A percentile compares a stretch with the other conserved stretches of the same genome.
These are phyloP conservation scores for Diorhabda sublineata DNA, from an alignment of 1,140 invertebrate species.

Conservation along the genomic window DNA sequence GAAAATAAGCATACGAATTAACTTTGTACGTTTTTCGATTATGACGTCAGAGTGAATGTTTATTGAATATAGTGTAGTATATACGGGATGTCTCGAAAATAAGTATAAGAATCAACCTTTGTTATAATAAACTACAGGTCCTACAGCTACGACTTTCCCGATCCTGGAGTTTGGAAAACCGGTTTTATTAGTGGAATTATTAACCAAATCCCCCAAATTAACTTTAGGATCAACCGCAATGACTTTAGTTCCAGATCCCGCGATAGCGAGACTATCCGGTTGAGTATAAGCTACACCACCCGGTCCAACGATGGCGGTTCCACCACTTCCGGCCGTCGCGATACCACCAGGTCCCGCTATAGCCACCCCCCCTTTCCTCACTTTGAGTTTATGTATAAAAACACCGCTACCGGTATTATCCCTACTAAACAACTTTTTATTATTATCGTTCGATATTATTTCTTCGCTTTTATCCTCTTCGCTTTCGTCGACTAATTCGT, in stretches of 20 bases:
- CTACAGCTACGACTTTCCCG: slow-evolving; percentile 62
- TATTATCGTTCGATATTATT: slow-evolving; percentile 32
- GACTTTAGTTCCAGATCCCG: slow-evolving; percentile 62
- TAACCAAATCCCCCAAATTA: slow-evolving; percentile 49
- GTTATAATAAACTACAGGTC: slow-evolving; percentile 66
- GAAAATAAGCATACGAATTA: too few relatives aligned
- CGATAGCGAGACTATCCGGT: slow-evolving; percentile 63
- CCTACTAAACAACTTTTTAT: slow-evolving; percentile 38
- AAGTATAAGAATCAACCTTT: slow-evolving; percentile 28
- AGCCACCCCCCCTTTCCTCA: slow-evolving; percentile 65
- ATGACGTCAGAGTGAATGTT: too few relatives aligned
- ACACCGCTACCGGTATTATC: slow-evolving; percentile 51
- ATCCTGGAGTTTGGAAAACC: slow-evolving; percentile 45
- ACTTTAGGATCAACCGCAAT: slow-evolving; percentile 56
- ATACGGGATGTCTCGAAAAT: too few relatives aligned
- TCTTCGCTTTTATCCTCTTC: slow-evolving; percentile 30
- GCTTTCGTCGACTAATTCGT: slow-evolving; percentile 29
- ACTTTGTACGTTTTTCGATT: too few relatives aligned
- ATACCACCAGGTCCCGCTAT: slow-evolving; percentile 71
- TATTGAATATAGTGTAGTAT: too few relatives aligned
- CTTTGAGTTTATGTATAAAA: slow-evolving; percentile 61
- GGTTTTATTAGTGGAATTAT: slow-evolving; percentile 39
- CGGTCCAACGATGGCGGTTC: slow-evolving; percentile 69
- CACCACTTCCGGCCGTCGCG: slow-evolving; percentile 66
- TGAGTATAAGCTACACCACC: slow-evolving; percentile 67